Base-by-base conservation (phyloP, 2,888 invertebrate genomes). In the Heteromyza rotundicornis region DNA sequence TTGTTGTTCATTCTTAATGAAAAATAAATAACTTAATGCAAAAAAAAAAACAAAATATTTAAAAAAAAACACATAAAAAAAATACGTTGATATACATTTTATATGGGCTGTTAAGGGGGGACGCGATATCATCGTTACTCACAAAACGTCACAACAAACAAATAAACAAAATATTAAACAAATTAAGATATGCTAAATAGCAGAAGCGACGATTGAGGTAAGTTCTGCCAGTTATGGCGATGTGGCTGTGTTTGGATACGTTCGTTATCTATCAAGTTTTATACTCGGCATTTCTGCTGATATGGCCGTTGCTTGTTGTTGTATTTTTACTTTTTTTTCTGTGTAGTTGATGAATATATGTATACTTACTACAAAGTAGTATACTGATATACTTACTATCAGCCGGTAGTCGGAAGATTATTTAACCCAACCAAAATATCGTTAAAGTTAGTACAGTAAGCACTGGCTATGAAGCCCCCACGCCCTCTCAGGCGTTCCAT, bases 131-230 rank as follows among this genome's bases (percentile, higher is more conserved):
- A 74, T n/a, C n/a, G n/a, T 76, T 76, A 74, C 76, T 76, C 77
- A 76, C 67, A 71, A 71, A 75, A 77, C 74, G 74, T 77, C 74
- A 74, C 71, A 76, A 72, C 68, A 74, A 70, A 70, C 51, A 58
- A 70, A 70, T 67, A 72, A 76, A 75, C 73, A 72, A 68, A 70
- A 72, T 76, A 70, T 71, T 64, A 65, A 65, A 74, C n/a, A 65
- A 47, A 56, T 47, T 47, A 47, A 47, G 47, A 47, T 47, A 47
- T 47, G 47, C 40, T 40, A 40, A 40, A 40, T 40, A 40, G 14
- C 27, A 27, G 27, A 7, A 27, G 27, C 10, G 27, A 27, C 27
- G 40, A n/a, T 32, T 32, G 7, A 32, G 32, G 7, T 32, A 12
- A 32, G 32, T 12, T 8, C 7, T 8, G 32, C 32, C 5, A 40